Evolutionary conservation across 2,113 vertebrate genomes (phyloP), one percentile per base, ranked within the genome.

Genomic region (Peromyscus maniculatus): DNA sequence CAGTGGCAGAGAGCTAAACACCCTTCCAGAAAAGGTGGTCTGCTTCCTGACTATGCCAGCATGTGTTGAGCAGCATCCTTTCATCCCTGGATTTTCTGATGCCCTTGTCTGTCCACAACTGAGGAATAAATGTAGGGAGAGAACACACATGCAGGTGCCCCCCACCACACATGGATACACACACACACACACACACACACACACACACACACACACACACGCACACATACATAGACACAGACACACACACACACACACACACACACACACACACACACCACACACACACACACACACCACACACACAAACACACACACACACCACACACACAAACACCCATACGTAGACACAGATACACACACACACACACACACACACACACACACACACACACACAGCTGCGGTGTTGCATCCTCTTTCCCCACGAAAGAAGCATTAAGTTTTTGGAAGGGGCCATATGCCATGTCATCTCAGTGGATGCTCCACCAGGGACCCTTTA

Each of bases 331-430:
- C 46, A 74, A 22, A 1, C 3, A 49, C 43, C 49, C 26, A 55
- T 13, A 19, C 49, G 52, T 8, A 69, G 4, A 69, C 17, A 17
- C 16, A 15, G 6, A n/a, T n/a, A 7, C 7, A 43, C 26, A 79
- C 36, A 59, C 11, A 83, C 12, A 84, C n/a, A 82, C 55, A 82
- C 55, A 59, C 36, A 82, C 19, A 72, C 28, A 10, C 7, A 13
- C 11, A 0, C 5, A 28, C 1, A 28, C 39, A 69, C 22, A 5
- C 8, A 3, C 12, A 55, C 46, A 74, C 36, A 1, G 2, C 31
- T 33, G 39, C 0, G 11, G 16, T 80, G 52, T 22, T 57, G 52
- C 55, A 46, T 28, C 8, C 39, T 31, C 57, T 43, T 52, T 2
- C 59, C 57, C 57, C 31, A 43, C 17, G 22, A 67, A 59, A 91